Conservation (phyloP, 2,797 vertebrate genomes). For the Holocentrus rufus region DNA sequence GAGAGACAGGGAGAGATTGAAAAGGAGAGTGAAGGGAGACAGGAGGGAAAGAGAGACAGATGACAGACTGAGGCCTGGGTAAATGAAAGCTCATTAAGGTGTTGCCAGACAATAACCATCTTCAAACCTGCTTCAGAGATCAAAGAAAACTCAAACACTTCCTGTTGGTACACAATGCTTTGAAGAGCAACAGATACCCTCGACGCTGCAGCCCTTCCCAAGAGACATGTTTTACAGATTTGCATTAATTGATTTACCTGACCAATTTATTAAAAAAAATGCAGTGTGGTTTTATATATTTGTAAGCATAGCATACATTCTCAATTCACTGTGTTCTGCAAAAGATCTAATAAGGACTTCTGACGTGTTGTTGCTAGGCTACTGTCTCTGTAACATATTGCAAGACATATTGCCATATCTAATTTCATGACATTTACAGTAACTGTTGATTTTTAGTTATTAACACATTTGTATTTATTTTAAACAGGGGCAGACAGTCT, state of each 20-base stretch:
- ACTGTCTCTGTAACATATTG: constrained; percentile 27
- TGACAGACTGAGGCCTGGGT: constrained; percentile 13
- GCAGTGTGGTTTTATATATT: background rate
- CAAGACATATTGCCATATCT: background rate
- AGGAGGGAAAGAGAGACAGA: background rate
- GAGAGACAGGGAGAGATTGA: background rate
- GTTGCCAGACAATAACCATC: constrained; percentile 37
- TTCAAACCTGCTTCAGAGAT: constrained; percentile 37
- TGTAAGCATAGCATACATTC: too few species aligned
- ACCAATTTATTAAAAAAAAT: background rate
- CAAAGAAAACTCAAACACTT: constrained; percentile 39
- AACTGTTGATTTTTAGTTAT: background rate
- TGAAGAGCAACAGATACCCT: constrained; percentile 5
- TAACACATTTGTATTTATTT: background rate
- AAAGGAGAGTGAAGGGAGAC: background rate
- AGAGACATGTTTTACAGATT: background rate
- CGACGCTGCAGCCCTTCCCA: too few species aligned
- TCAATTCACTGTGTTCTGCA: background rate
- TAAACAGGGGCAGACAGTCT: background rate
- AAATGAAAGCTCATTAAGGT: constrained; percentile 56
- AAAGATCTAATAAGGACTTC: constrained; percentile 21
- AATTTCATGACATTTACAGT: background rate
- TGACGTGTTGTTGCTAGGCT: constrained; percentile 59
- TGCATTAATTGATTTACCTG: background rate
- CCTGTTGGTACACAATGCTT: constrained; percentile 18